Percentiles rank a stretch among this genome's conserved stretches.
phyloP scores from a whole-genome alignment of 2,888 invertebrate species.

The Apoda limacodes region DNA sequence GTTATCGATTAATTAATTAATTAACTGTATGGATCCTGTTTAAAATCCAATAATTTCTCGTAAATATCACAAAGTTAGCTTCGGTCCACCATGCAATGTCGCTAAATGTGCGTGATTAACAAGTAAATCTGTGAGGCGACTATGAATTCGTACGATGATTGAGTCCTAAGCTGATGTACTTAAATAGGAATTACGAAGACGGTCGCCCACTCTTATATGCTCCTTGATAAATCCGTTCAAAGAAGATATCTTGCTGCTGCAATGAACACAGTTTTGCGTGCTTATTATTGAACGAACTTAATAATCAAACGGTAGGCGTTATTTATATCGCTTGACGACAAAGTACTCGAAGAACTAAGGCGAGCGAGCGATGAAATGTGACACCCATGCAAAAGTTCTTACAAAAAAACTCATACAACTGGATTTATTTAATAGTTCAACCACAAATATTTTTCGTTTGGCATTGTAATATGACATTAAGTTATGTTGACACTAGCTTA shows the following conservation, averaged over 20 bases:
- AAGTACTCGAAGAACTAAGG: too few species aligned
- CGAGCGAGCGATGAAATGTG: constrained; percentile 4
- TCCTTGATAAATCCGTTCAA: constrained; percentile 5
- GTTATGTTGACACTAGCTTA: constrained; percentile 1
- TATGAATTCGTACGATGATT: constrained; percentile 3
- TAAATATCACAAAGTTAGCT: constrained; percentile 7
- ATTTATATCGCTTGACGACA: too few species aligned
- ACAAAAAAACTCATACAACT: constrained; percentile 3
- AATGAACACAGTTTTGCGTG: constrained; percentile 2
- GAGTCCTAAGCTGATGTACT: constrained; percentile 4
- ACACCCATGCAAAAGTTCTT: constrained; percentile 8
- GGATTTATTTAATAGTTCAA: constrained; percentile 4
- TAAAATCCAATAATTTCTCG: constrained; percentile 14
- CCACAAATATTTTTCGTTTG: too few species aligned
- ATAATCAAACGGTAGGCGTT: constrained; percentile 6
- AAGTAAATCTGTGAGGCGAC: constrained; percentile 8
- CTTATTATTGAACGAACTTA: constrained; percentile 1
- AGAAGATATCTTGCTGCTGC: constrained; percentile 6
- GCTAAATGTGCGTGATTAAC: constrained; percentile 12
- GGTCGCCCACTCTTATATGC: constrained; percentile 7
- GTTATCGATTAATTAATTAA: too few species aligned
- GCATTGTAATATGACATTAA: constrained; percentile 1
- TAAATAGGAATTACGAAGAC: constrained; percentile 5
- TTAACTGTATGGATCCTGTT: constrained; percentile 9
- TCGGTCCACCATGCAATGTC: constrained; percentile 8